Base-by-base conservation (phyloP, 2,797 vertebrate species). In the Spheniscus humboldti region DNA sequence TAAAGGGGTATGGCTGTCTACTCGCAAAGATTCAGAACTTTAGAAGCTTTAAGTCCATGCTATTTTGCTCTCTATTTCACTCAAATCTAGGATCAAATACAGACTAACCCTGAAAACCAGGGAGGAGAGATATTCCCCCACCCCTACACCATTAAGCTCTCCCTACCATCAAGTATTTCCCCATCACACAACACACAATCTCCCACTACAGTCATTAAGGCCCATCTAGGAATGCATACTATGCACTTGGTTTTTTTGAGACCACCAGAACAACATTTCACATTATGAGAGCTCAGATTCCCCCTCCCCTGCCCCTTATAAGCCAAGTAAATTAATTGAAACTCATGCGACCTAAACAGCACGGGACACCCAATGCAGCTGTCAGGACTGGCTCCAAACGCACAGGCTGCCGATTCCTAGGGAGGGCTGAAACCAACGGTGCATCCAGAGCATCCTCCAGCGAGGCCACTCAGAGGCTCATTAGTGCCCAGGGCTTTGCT, bases 141-240 rank as follows among this genome's bases (percentile, higher is more conserved):
- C 35, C 8, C 35, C 35, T 7, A 11, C 45, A 41, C 41, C 41
- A 6, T 35, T 17, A 24, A 10, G 4, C 23, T 35, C 15, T 66
- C 10, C 5, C 11, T 68, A 10, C 17, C 15, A 7, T 1, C 8
- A 27, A 60, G 8, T 2, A 4, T 19, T 37, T 66, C 6, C 12
- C 19, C 8, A 43, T 18, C 19, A 2, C 28, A 33, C 18, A 25
- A 7, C 8, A 7, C 13, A 31, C 7, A 37, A 17, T 3, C 4
- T 28, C 22, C 22, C 18, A 24, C 10, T 30, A 11, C 7, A 9
- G 31, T 1, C 48, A 22, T 9, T 31, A 33, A 30, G 35, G 11
- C 6, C 27, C 9, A 1, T 7, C 56, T 2, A 53, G 30, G 33
- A 45, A 55, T 0, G 1, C 0, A 0, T 0, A 2, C 5, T 4